Evolutionary conservation across 1,140 invertebrate genomes (phyloP), one percentile per base, ranked within the genome.

Genomic region (Ips typographus): DNA sequence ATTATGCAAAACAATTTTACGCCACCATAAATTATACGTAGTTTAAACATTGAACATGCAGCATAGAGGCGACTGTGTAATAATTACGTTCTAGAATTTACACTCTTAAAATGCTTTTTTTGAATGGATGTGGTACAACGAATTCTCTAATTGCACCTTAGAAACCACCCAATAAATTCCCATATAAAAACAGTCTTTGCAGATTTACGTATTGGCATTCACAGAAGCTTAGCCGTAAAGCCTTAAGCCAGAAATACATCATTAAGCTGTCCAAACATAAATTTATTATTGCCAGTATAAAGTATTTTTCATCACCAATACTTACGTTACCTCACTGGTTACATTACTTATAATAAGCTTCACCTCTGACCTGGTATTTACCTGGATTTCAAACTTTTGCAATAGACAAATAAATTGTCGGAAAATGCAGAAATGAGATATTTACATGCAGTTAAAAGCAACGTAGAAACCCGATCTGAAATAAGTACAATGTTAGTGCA

Each of bases 321-420:
- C 40, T 64, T 64, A 4, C 39, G 40, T 65, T 65, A 36, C 63
- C 40, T 55, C 40, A 39, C 40, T 64, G 6, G 52, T 40, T 65
- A 40, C 63, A 57, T 65, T 65, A 55, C 42, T 49, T 52, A 53
- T 67, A 67, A 67, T 67, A 67, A 58, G 65, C 39, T 58, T 67
- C 65, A 67, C 65, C 65, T 67, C 55, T 67, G 65, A 67, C 65
- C 65, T 60, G 65, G 41, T 67, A 67, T 67, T 67, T 67, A 59
- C 65, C 42, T n/a, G n/a, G 65, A 66, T 66, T 47, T 66, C 55
- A 43, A 56, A 55, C 65, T n/a, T n/a, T 61, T 47, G 59, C n/a
- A 67, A 43, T 56, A 56, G 39, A 56, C 38, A 67, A 67, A 67
- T 67, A 67, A 67, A 67, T 67, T 67, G 65, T 56, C 65, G 65